A percentile compares a stretch with the other conserved stretches of the same genome.
These are phyloP conservation scores for Pelosia muscerda DNA, from an alignment of 2,888 invertebrate species.

Conservation along the genomic window DNA sequence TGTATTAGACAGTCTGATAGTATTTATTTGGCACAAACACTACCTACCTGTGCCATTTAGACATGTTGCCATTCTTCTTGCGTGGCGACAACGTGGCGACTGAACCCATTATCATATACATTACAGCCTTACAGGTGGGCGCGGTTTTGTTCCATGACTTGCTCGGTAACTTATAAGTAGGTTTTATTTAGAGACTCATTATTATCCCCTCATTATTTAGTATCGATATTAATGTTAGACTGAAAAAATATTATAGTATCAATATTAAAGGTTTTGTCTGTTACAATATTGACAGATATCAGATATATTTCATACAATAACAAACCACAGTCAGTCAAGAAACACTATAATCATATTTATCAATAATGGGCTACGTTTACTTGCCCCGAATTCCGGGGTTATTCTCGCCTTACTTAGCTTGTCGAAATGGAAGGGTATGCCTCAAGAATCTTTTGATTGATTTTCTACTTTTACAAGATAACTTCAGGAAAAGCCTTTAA, in stretches of 20 bases:
- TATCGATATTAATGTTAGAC: background rate
- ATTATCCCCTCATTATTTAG: background rate
- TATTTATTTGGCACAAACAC: constrained; percentile 24
- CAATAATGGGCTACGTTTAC: background rate
- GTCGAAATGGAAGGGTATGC: background rate
- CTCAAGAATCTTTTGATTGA: constrained; percentile 30
- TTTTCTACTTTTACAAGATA: constrained; percentile 50
- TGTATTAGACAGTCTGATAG: constrained; percentile 5
- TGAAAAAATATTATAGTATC: too few species aligned
- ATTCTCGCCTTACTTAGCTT: background rate
- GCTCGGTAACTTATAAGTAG: background rate
- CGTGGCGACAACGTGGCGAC: constrained; percentile 16
- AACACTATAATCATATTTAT: background rate
- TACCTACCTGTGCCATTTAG: background rate
- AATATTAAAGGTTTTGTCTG: too few species aligned
- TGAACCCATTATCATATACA: constrained; percentile 16
- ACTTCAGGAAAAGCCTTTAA: constrained; percentile 48
- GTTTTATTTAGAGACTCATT: background rate
- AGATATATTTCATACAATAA: background rate
- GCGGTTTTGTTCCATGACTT: background rate
- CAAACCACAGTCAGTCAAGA: background rate
- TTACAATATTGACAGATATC: background rate
- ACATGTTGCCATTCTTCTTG: constrained; percentile 16
- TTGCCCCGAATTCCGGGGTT: background rate
- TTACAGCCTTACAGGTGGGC: constrained; percentile 19